Evolutionary conservation across 2,888 invertebrate genomes (phyloP).

Genomic region (Poecilus cupreus): DNA sequence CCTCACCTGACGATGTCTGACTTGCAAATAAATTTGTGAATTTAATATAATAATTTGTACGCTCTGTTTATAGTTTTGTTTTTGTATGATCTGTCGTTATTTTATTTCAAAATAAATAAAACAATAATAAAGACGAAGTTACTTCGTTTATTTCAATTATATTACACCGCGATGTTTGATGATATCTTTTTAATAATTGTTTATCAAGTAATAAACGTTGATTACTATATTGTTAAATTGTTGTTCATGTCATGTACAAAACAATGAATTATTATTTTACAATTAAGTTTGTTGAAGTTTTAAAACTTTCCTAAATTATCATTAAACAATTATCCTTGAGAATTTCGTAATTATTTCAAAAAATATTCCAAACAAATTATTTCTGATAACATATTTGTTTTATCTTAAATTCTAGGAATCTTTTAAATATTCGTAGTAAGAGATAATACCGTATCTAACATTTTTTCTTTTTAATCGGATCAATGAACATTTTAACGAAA

Average conservation of each 20-base stretch:
- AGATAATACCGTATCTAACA: too few species aligned
- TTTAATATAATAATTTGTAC: neutral
- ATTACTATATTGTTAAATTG: neutral
- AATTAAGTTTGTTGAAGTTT: neutral
- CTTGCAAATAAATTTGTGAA: neutral
- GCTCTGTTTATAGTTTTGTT: neutral
- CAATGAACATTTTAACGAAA: too few species aligned
- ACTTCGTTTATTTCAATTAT: too few species aligned
- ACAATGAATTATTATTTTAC: neutral
- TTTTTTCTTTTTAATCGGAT: too few species aligned
- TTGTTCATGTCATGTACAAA: neutral
- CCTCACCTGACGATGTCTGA: constrained; percentile 11
- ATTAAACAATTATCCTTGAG: neutral
- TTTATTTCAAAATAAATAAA: too few species aligned
- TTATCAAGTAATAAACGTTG: neutral
- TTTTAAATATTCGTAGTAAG: neutral
- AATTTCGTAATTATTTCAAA: neutral
- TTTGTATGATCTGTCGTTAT: too few species aligned
- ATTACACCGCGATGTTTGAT: neutral
- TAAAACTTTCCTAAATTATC: neutral
- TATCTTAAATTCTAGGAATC: neutral
- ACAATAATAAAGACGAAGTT: too few species aligned
- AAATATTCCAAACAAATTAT: neutral
- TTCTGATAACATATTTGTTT: neutral
- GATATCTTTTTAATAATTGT: neutral